Base-by-base conservation (phyloP, 2,888 invertebrate species). In the Parthenolecanium corni region DNA sequence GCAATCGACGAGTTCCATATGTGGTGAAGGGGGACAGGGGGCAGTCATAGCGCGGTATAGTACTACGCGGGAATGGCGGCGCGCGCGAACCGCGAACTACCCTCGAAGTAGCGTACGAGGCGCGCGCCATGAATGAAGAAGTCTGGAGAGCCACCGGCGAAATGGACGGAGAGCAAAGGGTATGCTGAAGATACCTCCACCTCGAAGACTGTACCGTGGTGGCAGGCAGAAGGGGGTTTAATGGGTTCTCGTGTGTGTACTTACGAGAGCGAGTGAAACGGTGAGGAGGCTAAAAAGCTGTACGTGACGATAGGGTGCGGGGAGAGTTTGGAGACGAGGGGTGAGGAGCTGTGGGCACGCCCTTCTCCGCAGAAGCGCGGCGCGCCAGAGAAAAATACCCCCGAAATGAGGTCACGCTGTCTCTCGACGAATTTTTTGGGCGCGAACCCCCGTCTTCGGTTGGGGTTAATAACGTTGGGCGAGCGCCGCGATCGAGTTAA, bases 371-470 rank as follows among this genome's bases (percentile, higher is more conserved):
- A 38, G 36, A 31, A 31, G 52, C 31, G 25, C 36, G n/a, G n/a
- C 36, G 21, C 52, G 52, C 38, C n/a, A n/a, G 52, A 38, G 31
- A 56, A 56, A 58, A 47, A 31, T n/a, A n/a, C n/a, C 58, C 31
- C 20, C 25, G 24, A 58, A 58, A 58, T 58, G 58, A 58, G 58
- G 58, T 58, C 58, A 47, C 47, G 58, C 58, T 58, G 58, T 58
- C 58, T 58, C 46, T 21, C 31, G 31, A 4, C 31, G 31, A 31
- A 31, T 31, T 31, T 31, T 31, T 52, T 31, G 31, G 31, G 9
- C 5, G 9, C 4, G 9, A 31, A 31, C 31, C 31, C 5, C 9
- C 31, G 31, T 31, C 31, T 6, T 31, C 31, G 31, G 36, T 38
- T 53, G 31, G 36, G 38, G 52, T 53, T 53, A 58, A 58, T 36